Base-by-base conservation (phyloP, 2,888 invertebrate species). In the Tetrapedia diversipes region DNA sequence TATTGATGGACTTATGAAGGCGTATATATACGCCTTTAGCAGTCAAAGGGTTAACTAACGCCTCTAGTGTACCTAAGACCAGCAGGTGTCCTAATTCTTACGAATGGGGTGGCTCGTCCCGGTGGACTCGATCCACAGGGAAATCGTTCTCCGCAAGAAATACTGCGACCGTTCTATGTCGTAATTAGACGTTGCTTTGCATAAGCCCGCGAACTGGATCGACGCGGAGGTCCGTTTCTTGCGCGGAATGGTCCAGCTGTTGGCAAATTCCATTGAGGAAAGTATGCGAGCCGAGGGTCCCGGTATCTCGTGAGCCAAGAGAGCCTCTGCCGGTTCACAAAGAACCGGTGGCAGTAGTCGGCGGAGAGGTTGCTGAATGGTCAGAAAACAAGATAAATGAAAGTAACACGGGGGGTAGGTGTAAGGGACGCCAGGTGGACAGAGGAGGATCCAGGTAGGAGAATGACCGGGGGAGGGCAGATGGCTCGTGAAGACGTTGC, bases 361-460 rank as follows among this genome's bases (percentile, higher is more conserved):
- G 78, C 64, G 64, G 73, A 72, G 59, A 39, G 56, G 54, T 54
- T 70, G 79, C 67, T 87, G 86, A 86, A 86, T 86, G 86, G 85
- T 37, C 71, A 75, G 81, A 81, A 85, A 86, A 87, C 87, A 85
- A 86, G 87, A 86, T 86, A 82, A 86, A 86, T 85, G 82, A 87
- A 86, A 85, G 80, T 78, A 79, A 69, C 69, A 67, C 43, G 39
- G 67, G 64, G 54, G 73, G 47, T 63, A 66, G 47, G 69, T 64
- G 80, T 67, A 43, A 81, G 79, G 61, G 61, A 64, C 56, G 81
- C 84, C 84, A 85, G 84, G 85, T 85, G 84, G 83, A 80, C 54
- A 76, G 77, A 54, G 66, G 75, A 61, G 66, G 75, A 61, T 79
- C 65, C 86, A 84, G 84, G 84, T 84, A 84, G 81, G 64, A 75